These are phyloP conservation scores for Protomyctophum bolini DNA, from an alignment of 2,113 vertebrate genomes.

Conservation along the genomic window DNA sequence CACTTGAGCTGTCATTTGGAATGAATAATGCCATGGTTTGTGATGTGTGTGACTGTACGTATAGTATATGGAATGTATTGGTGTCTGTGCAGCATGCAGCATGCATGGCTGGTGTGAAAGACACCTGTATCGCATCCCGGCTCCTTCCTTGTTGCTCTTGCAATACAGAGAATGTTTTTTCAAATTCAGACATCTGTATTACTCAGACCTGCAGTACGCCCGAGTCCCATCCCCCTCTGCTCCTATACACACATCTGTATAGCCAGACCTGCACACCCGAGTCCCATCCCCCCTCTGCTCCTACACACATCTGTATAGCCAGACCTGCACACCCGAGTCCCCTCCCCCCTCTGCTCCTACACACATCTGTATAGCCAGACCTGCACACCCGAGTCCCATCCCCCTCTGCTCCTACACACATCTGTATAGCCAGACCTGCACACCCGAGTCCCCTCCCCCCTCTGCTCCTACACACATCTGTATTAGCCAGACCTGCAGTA, in stretches of 20 bases:
- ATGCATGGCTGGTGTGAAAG: conserved; percentile 8
- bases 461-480: conserved; percentile 29
- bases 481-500: conserved; percentile 17
- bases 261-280: conserved; percentile 13
- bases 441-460: not conserved
- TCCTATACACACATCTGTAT: conserved; percentile 1
- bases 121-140: conserved; percentile 10
- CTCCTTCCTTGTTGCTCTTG: conserved; percentile 17
- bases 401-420: conserved; percentile 19
- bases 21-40: not conserved
- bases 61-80: conserved; percentile 1
- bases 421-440: conserved; percentile 22
- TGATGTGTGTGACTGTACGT: not conserved
- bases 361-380: conserved; percentile 26
- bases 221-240: conserved; percentile 12
- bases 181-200: conserved; percentile 23
- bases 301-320: conserved; percentile 24
- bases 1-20: not conserved
- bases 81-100: not conserved
- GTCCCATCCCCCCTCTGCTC: conserved; percentile 11
- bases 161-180: conserved; percentile 12
- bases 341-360: conserved; percentile 11
- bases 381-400: conserved; percentile 2
- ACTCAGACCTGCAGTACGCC: conserved; percentile 10
- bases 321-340: conserved; percentile 11